phyloP scores from a whole-genome alignment of 1,140 invertebrate genomes.

The Vollenhovia emeryi region DNA sequence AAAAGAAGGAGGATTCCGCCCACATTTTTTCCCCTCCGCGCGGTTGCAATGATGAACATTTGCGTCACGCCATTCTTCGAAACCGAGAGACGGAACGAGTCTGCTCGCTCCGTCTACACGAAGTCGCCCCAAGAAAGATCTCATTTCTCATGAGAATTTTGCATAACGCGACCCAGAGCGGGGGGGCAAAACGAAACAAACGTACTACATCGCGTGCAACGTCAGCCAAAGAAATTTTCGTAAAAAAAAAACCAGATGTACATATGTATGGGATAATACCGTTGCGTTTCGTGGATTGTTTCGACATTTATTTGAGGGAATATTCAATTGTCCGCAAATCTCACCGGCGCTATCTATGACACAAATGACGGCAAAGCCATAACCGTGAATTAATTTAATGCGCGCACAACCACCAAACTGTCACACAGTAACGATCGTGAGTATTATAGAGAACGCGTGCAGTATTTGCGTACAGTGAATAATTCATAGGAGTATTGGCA shows the following conservation, averaged over 20 bases:
- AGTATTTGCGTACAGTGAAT: conserved; percentile 20
- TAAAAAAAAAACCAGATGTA: not conserved
- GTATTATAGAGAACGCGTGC: conserved; percentile 3
- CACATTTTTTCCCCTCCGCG: conserved; percentile 67
- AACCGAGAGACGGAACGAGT: conserved; percentile 44
- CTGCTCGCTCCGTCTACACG: conserved; percentile 18
- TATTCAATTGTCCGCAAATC: conserved; percentile 40
- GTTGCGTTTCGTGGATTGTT: not conserved
- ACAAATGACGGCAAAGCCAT: not conserved
- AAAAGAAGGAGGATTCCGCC: conserved; percentile 71
- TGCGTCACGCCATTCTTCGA: conserved; percentile 63
- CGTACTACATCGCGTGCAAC: not conserved
- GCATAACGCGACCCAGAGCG: conserved; percentile 57
- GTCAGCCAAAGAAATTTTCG: not conserved
- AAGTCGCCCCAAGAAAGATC: conserved; percentile 14
- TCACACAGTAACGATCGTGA: conserved; percentile 14
- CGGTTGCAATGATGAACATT: conserved; percentile 70
- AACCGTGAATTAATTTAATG: conserved; percentile 37
- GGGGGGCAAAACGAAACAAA: conserved; percentile 31
- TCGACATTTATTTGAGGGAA: conserved; percentile 9
- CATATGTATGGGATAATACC: conserved; percentile 1
- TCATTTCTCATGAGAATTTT: conserved; percentile 61
- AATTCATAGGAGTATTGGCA: conserved; percentile 64
- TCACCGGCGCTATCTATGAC: conserved; percentile 6
- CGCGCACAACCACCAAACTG: conserved; percentile 24